Base-by-base conservation (phyloP, 2,797 vertebrate genomes). In the Nyctalus aviator region DNA sequence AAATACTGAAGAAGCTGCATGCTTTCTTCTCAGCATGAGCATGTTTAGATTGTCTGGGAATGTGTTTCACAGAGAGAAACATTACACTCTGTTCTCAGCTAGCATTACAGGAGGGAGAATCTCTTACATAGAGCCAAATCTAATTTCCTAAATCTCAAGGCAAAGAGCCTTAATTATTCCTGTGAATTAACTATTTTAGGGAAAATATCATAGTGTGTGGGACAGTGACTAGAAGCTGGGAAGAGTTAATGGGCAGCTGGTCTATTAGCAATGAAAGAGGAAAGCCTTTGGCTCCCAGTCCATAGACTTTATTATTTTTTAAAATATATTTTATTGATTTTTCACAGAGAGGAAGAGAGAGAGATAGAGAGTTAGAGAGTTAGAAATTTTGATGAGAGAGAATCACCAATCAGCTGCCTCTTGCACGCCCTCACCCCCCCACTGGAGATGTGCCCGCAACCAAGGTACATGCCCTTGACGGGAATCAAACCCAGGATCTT, bases 121-220 rank as follows among this genome's bases (percentile, higher is more conserved):
- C 55, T 94, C 14, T 77, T 25, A 59, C 9, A 62, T 6, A 12
- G 0, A 50, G 27, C n/a, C 66, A 84, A 66, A 25, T 92, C 23
- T 32, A 44, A 41, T 84, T 94, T 92, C 90, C 55, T 62, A 53
- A 69, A 69, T 53, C 50, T 85, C 32, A 76, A 83, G 84, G n/a
- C 84, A 89, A 37, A 88, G 35, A 88, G n/a, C 14, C 41, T 84
- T 91, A 94, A 90, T 94, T 94, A 62, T 85, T 93, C 62, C 72
- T 73, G 15, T 71, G 84, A 62, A 88, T 87, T 68, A 90, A 75
- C 25, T 86, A 25, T 83, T 78, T 71, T 62, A 91, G 41, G 72
- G 46, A 44, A 83, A 86, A 79, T 44, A 68, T 15, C 37, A 30
- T 9, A 30, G 27, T 69, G 4, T 71, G 17, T 84, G 53, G 32